These are phyloP conservation scores for Halyomorpha halys DNA, from an alignment of 1,140 invertebrate species.

Conservation along the genomic window DNA sequence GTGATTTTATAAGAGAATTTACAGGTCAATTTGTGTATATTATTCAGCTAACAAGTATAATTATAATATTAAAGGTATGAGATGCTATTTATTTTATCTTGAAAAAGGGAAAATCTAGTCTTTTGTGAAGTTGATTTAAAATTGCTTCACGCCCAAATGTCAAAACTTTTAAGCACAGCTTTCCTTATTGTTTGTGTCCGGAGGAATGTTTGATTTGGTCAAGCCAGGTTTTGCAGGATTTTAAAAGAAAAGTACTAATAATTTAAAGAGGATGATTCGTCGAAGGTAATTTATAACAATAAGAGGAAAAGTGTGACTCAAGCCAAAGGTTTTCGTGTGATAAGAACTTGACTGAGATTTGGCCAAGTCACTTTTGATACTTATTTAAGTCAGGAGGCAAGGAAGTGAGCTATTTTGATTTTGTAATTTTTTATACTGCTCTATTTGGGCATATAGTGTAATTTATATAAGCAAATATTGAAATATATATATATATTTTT, in stretches of 20 bases:
- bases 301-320: conserved; percentile 9
- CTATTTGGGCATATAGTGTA: conserved; percentile 23
- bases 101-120: conserved; percentile 4
- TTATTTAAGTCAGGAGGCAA: conserved; percentile 16
- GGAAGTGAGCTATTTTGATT: conserved; percentile 20
- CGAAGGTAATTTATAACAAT: not conserved
- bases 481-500: conserved; percentile 23
- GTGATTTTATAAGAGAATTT: conserved; percentile 7
- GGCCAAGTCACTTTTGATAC: conserved; percentile 25
- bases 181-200: not conserved
- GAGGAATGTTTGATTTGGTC: not conserved
- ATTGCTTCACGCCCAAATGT: too few relatives aligned
- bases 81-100: conserved; percentile 2
- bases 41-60: not conserved
- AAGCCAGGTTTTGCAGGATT: not conserved
- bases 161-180: not conserved
- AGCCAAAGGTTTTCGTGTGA: conserved; percentile 27
- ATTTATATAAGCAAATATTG: conserved; percentile 23
- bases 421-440: conserved; percentile 27
- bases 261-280: too few relatives aligned
- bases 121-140: conserved; percentile 2
- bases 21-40: not conserved
- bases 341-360: conserved; percentile 24
- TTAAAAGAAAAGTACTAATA: not conserved
- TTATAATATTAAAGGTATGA: not conserved